Evolutionary conservation across 1,140 invertebrate genomes (phyloP).

Genomic region (Drosophila navojoa): DNA sequence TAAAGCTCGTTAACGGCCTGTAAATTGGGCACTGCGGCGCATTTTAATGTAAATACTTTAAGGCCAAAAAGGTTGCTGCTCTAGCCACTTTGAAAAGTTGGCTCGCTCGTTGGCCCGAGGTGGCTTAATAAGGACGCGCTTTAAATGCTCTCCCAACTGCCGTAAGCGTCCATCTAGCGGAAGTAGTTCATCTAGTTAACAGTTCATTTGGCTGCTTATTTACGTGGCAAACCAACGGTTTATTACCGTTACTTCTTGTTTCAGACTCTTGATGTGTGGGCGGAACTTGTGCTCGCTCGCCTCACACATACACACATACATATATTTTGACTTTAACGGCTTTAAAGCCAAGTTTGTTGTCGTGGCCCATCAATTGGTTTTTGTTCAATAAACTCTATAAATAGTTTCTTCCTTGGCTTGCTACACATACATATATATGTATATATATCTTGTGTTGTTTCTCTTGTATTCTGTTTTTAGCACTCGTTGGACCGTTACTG

Average conservation of each 20-base stretch:
- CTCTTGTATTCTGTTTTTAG: neutral
- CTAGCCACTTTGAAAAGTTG: neutral
- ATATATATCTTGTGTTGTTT: neutral
- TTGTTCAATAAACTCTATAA: constrained; percentile 10
- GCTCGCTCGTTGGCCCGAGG: constrained; percentile 9
- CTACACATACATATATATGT: no score
- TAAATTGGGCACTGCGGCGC: constrained; percentile 32
- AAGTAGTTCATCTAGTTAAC: neutral
- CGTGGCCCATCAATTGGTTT: constrained; percentile 14
- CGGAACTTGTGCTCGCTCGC: no score
- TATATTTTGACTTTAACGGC: no score
- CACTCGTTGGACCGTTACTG: neutral
- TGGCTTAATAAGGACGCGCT: constrained; percentile 16
- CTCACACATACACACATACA: no score
- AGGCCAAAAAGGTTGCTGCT: constrained; percentile 2
- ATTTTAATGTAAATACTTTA: constrained; percentile 40
- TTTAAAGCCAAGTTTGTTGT: neutral
- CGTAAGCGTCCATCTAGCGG: neutral
- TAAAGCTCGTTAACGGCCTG: constrained; percentile 44
- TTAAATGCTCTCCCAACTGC: neutral
- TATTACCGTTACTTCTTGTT: no score
- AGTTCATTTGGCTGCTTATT: neutral
- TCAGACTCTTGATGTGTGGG: no score
- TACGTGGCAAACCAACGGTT: no score
- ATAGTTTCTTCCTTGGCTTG: constrained; percentile 1